Percentiles rank a stretch among this genome's conserved stretches.
phyloP scores from a whole-genome alignment of 30 jellyfish, hydroid and myxozoan species.

The Cassiopea andromeda region DNA sequence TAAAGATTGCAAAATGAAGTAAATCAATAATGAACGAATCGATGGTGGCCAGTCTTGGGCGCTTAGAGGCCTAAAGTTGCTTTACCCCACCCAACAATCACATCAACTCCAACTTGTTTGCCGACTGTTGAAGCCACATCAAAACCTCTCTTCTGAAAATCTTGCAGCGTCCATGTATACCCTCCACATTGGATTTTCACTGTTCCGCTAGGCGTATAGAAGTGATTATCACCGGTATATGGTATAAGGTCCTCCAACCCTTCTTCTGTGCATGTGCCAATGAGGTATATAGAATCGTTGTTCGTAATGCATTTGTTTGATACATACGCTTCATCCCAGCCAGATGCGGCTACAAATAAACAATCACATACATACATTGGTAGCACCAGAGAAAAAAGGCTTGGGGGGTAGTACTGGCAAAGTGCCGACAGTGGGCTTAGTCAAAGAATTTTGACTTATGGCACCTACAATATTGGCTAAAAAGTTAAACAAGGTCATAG shows the following conservation, averaged over 20 bases:
- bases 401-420: too few relatives aligned
- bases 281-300: slow-evolving; percentile 63
- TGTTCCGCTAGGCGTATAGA: slow-evolving; percentile 80
- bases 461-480: too few relatives aligned
- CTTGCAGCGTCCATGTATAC: slow-evolving; percentile 75
- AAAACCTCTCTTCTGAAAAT: slow-evolving; percentile 83
- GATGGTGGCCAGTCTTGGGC: background rate
- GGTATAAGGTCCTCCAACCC: slow-evolving; percentile 76
- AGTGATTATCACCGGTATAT: slow-evolving; percentile 70
- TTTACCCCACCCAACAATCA: slow-evolving; percentile 81
- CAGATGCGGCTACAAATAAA: slow-evolving; percentile 75
- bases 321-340: slow-evolving; percentile 86
- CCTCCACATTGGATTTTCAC: slow-evolving; percentile 80
- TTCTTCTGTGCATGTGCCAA: slow-evolving; percentile 84
- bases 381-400: too few relatives aligned
- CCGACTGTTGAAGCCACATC: slow-evolving; percentile 63
- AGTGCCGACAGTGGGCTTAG: too few relatives aligned
- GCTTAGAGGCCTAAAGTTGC: slow-evolving; percentile 54
- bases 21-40: background rate
- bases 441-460: too few relatives aligned
- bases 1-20: background rate
- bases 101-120: slow-evolving; percentile 61
- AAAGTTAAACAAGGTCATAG: too few relatives aligned
- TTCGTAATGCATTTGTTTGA: slow-evolving; percentile 72
- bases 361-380: background rate